Conservation (phyloP, 2,888 invertebrate genomes). For the Geophilus truncorum region DNA sequence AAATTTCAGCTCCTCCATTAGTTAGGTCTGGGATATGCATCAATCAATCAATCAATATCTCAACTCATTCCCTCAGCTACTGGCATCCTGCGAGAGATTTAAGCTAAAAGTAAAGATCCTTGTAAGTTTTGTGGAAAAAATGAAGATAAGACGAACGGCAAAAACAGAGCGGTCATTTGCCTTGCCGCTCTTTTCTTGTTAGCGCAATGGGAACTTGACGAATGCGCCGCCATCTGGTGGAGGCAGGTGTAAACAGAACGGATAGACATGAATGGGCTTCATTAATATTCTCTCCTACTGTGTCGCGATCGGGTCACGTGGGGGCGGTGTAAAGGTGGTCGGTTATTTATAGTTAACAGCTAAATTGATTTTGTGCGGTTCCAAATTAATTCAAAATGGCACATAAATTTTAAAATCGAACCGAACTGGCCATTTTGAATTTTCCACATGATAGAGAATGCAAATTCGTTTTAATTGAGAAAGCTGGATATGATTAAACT, state of each 20-base stretch:
- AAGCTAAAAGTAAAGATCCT: neutral
- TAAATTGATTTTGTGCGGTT: conserved; percentile 24
- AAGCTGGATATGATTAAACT: neutral
- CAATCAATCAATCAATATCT: neutral
- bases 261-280: conserved; percentile 15
- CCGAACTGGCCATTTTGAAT: neutral
- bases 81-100: neutral
- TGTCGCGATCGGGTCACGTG: neutral
- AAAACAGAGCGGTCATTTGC: conserved; percentile 1
- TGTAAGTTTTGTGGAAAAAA: neutral
- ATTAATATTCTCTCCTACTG: conserved; percentile 25
- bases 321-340: conserved; percentile 3
- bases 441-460: neutral
- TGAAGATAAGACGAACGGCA: neutral
- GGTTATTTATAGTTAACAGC: conserved; percentile 21
- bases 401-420: conserved; percentile 16
- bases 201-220: neutral
- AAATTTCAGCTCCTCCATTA: neutral
- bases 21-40: neutral
- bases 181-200: neutral
- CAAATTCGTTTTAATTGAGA: neutral
- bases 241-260: conserved; percentile 11
- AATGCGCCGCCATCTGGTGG: conserved; percentile 24
- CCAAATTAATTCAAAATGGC: conserved; percentile 13
- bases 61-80: neutral